Evolutionary conservation across 2,888 invertebrate genomes (phyloP).

Genomic region (Hypomecis punctinalis): DNA sequence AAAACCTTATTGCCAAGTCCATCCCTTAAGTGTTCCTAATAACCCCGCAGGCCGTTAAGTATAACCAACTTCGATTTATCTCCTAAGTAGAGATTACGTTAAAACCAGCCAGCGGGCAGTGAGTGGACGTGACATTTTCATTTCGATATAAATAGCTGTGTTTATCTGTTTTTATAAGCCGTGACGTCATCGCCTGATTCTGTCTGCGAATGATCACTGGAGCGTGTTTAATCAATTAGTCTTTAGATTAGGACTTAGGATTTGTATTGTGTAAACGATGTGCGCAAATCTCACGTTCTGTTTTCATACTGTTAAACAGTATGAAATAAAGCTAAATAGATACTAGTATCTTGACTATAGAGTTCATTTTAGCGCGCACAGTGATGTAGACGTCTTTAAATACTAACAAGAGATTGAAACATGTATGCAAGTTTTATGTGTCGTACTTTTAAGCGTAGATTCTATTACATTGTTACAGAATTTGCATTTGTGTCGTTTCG

Average conservation of each 20-base stretch:
- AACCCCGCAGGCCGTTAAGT: background rate
- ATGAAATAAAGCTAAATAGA: too few species aligned
- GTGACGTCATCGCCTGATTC: constrained; percentile 3
- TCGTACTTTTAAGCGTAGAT: too few species aligned
- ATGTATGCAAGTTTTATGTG: too few species aligned
- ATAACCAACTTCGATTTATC: background rate
- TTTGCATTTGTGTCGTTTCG: too few species aligned
- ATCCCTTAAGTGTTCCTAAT: too few species aligned
- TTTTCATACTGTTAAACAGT: too few species aligned
- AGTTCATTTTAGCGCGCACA: too few species aligned
- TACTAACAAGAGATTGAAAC: too few species aligned
- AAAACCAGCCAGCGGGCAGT: background rate
- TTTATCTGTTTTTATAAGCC: constrained; percentile 5
- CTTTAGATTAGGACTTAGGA: background rate
- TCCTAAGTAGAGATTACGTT: background rate
- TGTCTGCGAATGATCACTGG: constrained; percentile 5
- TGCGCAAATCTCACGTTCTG: background rate
- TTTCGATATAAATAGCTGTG: constrained; percentile 10
- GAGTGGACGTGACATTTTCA: constrained; percentile 18
- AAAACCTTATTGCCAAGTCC: too few species aligned
- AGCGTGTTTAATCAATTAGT: constrained; percentile 5
- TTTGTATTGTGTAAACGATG: background rate
- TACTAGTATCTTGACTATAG: too few species aligned
- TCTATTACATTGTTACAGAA: too few species aligned
- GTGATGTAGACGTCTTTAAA: too few species aligned